These are phyloP conservation scores for Phaonia tiefii DNA, from an alignment of 2,888 invertebrate genomes.

Conservation along the genomic window DNA sequence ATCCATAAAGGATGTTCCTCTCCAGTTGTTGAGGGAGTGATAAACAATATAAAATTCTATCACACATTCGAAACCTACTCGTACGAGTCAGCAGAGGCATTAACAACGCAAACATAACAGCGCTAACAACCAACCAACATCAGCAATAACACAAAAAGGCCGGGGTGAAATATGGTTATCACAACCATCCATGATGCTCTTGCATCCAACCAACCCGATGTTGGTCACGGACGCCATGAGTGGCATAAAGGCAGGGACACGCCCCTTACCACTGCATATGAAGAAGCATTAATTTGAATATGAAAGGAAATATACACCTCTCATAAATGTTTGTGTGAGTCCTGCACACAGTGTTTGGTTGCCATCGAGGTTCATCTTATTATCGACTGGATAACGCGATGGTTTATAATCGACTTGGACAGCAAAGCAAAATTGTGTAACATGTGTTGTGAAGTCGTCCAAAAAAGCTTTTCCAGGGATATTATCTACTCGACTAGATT, in stretches of 20 bases:
- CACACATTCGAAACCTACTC: neutral
- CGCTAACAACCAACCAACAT: neutral
- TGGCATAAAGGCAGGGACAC: neutral
- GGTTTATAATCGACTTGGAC: no score
- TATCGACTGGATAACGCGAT: no score
- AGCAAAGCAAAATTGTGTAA: no score
- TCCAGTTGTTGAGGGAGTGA: constrained; percentile 19
- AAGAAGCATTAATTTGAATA: constrained; percentile 19
- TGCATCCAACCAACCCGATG: neutral
- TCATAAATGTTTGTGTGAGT: constrained; percentile 1
- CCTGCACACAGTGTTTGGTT: neutral
- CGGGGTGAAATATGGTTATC: constrained; percentile 20
- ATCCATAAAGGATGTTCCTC: constrained; percentile 30
- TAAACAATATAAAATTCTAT: constrained; percentile 26
- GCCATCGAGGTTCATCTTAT: no score
- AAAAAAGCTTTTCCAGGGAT: no score
- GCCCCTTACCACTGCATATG: neutral
- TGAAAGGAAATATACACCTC: constrained; percentile 15
- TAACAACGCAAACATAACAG: neutral
- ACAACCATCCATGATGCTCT: neutral
- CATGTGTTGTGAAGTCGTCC: no score
- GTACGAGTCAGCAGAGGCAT: constrained; percentile 6
- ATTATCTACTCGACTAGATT: no score
- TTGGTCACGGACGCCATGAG: neutral
- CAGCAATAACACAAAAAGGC: constrained; percentile 17